Base-by-base conservation (phyloP, 2,113 vertebrate species). In the Papio anubis region DNA sequence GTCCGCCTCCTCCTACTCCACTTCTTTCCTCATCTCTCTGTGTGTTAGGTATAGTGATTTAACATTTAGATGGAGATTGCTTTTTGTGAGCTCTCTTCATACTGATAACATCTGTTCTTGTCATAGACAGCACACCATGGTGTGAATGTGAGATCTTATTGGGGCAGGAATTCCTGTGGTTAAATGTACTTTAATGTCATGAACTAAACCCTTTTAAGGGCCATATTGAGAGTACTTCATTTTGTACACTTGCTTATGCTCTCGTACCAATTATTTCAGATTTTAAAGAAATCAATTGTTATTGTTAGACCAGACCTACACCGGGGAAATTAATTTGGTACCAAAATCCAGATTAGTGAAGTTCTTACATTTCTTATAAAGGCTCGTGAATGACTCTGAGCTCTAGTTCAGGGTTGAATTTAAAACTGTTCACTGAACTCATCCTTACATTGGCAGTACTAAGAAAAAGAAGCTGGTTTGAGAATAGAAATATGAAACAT, bases 401-500 rank as follows among this genome's bases (percentile, higher is more conserved):
- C 25, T 73, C 48, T 40, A 80, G 35, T 78, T 92, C 43, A 38
- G n/a, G 6, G 16, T 3, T 90, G 20, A 87, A 43, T 94, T 64
- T 88, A 85, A 90, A 59, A 66, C 59, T 66, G 7, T 91, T 93
- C 70, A 79, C 25, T 21, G 38, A 59, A 80, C 32, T 73, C 12
- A 48, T 79, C 64, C 30, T 43, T 84, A 90, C 7, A 18, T 17
- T 64, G n/a, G 17, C 70, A 4, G 50, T 20, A 72, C 38, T 79
- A 75, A 52, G 20, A 68, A 66, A 83, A 96, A 96, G 9, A 87
- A 87, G 35, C 23, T 43, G 18, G 13, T 83, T 93, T 7, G 10
- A 96, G 75, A 92, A 91, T 25, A 91, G 45, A 97, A 78, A 88
- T 95, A 48, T 3, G 61, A 82, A 90, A 93, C 13, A 12, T 50